Base-by-base conservation (phyloP, 2,888 invertebrate genomes). In the Cyclophora albipunctata region DNA sequence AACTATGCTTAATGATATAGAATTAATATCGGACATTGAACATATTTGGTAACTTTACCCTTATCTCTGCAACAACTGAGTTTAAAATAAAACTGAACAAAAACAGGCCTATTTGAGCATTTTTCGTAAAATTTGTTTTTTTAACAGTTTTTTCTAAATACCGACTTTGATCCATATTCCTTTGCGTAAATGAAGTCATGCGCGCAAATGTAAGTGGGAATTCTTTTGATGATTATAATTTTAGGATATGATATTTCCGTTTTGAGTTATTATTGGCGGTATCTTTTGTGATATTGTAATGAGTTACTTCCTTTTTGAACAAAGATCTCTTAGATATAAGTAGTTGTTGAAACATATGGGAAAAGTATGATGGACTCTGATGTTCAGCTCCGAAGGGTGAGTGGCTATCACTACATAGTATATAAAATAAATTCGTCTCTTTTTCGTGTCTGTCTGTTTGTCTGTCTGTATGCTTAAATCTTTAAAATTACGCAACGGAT, bases 1-100 rank as follows among this genome's bases (percentile, higher is more conserved):
- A 78, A 84, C 78, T 70, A 61, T 73, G 84, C 79, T 73, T 88
- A 87, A 87, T 87, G 86, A 84, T 75, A 78, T 75, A 81, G 84
- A 85, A 86, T 69, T 72, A 69, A 69, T 67, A 50, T 50, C 47
- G 40, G 37, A 37, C 20, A 20, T 20, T 20, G 20, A 34, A 34
- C 4, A 3, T 20, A 20, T 20, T 20, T 20, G 20, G 2, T 4
- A 44, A 40, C 20, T 6, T 37, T 20, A 50, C 5, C 20, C 20
- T 20, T 20, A 20, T 20, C 20, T 20, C 20, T 20, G 20, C 20
- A 20, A 20, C 20, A 20, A 20, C 20, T 20, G 20, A 20, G 20
- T 20, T 20, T 20, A 20, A 20, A 20, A 20, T 20, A 20, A 20
- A 20, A 20, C 20, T 20, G 20, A 20, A 20, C 20, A 20, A 20